A percentile compares a stretch with the other conserved stretches of the same genome.
Conservation (phyloP, 1,140 invertebrate genomes). For the Zaprionus capensis region DNA sequence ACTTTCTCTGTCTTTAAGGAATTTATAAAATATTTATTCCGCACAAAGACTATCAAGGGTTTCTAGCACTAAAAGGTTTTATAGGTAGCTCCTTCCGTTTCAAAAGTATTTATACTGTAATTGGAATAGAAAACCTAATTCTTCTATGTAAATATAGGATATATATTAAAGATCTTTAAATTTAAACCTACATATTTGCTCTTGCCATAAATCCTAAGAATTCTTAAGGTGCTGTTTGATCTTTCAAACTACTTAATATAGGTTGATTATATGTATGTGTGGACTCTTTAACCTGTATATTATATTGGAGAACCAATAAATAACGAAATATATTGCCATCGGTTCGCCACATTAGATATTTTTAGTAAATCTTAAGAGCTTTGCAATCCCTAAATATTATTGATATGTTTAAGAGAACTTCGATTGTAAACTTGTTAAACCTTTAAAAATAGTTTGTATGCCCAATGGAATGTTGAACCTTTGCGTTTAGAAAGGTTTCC, state of each 20-base stretch:
- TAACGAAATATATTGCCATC: no score
- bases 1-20: background rate
- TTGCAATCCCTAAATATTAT: background rate
- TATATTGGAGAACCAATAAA: no score
- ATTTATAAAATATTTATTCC: background rate
- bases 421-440: background rate
- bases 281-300: no score
- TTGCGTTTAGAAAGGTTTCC: constrained; percentile 29
- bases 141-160: background rate
- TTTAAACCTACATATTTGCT: background rate
- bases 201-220: no score
- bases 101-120: background rate
- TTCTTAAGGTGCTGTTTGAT: no score
- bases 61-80: no score
- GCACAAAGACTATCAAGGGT: no score
- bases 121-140: background rate
- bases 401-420: no score
- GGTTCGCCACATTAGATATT: no score
- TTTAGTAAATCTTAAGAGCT: background rate
- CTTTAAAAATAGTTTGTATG: background rate
- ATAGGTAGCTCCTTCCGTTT: background rate
- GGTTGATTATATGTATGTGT: no score
- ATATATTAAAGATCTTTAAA: background rate
- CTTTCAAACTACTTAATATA: no score
- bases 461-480: constrained; percentile 10